Base-by-base conservation (phyloP, 2,113 vertebrate genomes). In the Sapajus apella region DNA sequence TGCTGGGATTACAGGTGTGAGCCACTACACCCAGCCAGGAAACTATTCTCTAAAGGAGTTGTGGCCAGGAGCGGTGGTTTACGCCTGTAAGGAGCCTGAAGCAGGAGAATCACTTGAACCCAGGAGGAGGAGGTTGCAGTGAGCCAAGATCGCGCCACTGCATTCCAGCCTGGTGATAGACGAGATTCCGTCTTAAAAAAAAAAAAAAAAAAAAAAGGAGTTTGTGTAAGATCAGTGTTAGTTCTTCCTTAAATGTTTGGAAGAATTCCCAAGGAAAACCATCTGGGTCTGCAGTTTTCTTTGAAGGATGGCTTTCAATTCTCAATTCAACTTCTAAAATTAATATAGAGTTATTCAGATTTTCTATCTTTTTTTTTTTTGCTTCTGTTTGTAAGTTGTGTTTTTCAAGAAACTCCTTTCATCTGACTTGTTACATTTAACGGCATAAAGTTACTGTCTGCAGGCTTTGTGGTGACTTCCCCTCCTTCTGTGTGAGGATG, bases 1-100 rank as follows among this genome's bases (percentile, higher is more conserved):
- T 88, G 84, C 50, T 56, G 92, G 79, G 56, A 25, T 91, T 92
- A 85, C 85, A 81, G 61, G 27, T 64, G 61, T 64, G 61, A 64
- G 12, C 27, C 61, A 64, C 61, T 64, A 13, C 5, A 13, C 27
- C 61, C 13, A 30, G 27, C 27, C 58, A 30, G 25, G 12, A 64
- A 64, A 64, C 61, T 64, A 70, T 80, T 90, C 94, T 75, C 27
- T 85, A 89, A 94, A 88, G 40, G 40, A 95, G n/a, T 88, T 86
- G 37, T 85, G 35, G 61, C 61, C 5, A 2, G 27, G 27, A 64
- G 61, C 0, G 4, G 27, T 14, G 27, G 12, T 30, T 64, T 32
- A 32, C 0, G 0, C 27, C 61, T 64, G 6, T 64, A 64, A 64
- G 61, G 61, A 64, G 61, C 13, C 5, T 30, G 61, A 64, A 12